Evolutionary conservation across 2,888 invertebrate species (phyloP).

Genomic region (Flabesymbios commensalis): DNA sequence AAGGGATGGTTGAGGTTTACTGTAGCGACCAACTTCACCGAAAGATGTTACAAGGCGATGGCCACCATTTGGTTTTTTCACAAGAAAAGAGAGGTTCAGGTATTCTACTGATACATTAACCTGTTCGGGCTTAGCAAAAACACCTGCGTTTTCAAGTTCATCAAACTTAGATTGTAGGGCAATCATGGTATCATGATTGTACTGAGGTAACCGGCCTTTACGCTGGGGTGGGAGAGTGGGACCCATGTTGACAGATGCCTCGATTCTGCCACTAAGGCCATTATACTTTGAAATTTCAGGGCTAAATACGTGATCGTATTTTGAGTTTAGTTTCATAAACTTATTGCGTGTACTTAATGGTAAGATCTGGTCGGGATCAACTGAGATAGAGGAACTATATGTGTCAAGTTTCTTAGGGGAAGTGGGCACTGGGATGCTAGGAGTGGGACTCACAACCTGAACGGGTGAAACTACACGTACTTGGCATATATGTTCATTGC

Average conservation of each 20-base stretch:
- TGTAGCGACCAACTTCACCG: slow-evolving; percentile 8
- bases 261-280: slow-evolving; percentile 4
- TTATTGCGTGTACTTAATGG: background rate
- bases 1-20: slow-evolving; percentile 8
- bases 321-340: background rate
- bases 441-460: no score
- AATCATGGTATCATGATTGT: background rate
- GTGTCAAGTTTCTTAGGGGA: background rate
- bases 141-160: slow-evolving; percentile 6
- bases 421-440: no score
- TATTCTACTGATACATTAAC: slow-evolving; percentile 1
- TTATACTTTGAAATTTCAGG: slow-evolving; percentile 4
- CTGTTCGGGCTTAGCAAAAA: slow-evolving; percentile 10
- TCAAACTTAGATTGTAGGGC: slow-evolving; percentile 9
- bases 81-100: slow-evolving; percentile 10
- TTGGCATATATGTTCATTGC: no score
- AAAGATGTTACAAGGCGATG: slow-evolving; percentile 10
- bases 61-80: slow-evolving; percentile 5
- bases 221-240: slow-evolving; percentile 11
- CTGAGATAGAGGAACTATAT: background rate
- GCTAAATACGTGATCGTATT: slow-evolving; percentile 8
- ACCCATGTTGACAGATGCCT: slow-evolving; percentile 8
- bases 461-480: no score
- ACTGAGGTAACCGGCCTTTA: slow-evolving; percentile 11
- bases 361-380: slow-evolving; percentile 5